These are phyloP conservation scores for Petrosia ficiformis DNA, from an alignment of 37 sponge, comb jelly and placozoan species.

Conservation along the genomic window DNA sequence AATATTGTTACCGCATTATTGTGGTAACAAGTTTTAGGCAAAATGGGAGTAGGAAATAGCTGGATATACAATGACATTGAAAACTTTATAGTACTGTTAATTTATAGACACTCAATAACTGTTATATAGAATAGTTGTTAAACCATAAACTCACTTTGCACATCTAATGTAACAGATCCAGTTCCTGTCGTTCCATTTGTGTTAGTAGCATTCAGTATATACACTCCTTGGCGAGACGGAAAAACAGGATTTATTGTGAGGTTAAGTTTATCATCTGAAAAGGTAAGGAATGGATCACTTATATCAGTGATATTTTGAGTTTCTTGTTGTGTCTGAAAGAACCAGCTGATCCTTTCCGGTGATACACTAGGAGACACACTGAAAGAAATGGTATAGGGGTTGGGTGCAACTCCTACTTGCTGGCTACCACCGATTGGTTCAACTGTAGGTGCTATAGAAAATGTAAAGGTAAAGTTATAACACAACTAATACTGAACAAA, in stretches of 20 bases:
- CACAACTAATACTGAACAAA: too few relatives aligned
- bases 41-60: too few relatives aligned
- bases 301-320: neutral
- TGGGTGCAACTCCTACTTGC: neutral
- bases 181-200: neutral
- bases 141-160: too few relatives aligned
- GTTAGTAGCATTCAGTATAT: neutral
- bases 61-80: too few relatives aligned
- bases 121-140: too few relatives aligned
- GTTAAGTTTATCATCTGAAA: neutral
- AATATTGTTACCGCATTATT: too few relatives aligned
- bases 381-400: neutral
- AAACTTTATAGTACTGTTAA: too few relatives aligned
- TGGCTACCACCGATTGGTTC: neutral
- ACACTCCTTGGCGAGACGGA: neutral
- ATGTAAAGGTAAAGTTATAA: neutral
- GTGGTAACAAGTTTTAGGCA: too few relatives aligned
- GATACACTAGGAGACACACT: neutral
- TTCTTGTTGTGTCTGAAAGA: neutral
- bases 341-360: neutral
- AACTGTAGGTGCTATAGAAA: constrained; percentile 1
- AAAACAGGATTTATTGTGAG: neutral
- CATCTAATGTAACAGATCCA: neutral
- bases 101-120: too few relatives aligned
- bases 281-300: neutral